These are phyloP conservation scores for Siderastrea siderea DNA, from an alignment of 92 coral and sea anemone species.

Conservation along the genomic window DNA sequence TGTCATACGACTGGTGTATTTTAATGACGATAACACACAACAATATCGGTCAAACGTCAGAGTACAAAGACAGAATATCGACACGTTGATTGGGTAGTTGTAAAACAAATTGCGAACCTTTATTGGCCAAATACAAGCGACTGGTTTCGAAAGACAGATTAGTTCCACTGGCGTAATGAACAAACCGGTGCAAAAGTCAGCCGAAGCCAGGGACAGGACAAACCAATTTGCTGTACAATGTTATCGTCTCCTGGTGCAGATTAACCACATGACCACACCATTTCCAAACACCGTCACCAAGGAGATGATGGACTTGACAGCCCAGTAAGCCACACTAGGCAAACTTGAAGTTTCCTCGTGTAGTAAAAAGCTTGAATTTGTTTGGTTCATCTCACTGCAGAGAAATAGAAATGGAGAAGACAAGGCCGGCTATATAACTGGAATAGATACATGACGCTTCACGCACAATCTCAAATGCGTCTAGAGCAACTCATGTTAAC, in stretches of 20 bases:
- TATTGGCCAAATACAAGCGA: constrained; percentile 22
- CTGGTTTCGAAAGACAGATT: constrained; percentile 45
- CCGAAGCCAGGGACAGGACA: constrained; percentile 49
- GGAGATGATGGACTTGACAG: constrained; percentile 9
- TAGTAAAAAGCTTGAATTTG: neutral
- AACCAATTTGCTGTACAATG: constrained; percentile 46
- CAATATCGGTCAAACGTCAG: constrained; percentile 75
- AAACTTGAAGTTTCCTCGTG: neutral
- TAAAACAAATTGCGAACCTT: constrained; percentile 43
- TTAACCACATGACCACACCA: constrained; percentile 56
- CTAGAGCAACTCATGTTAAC: too few species aligned
- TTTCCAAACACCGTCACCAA: constrained; percentile 44
- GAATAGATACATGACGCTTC: too few species aligned
- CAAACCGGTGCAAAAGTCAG: constrained; percentile 53
- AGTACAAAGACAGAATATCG: constrained; percentile 72
- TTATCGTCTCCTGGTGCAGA: constrained; percentile 10
- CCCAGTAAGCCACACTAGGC: constrained; percentile 17
- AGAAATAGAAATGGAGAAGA: neutral
- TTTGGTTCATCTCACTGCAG: neutral
- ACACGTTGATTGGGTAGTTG: constrained; percentile 71
- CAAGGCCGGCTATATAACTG: too few species aligned
- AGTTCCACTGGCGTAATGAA: constrained; percentile 42
- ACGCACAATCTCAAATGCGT: too few species aligned
- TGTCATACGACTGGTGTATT: constrained; percentile 53
- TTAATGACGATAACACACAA: constrained; percentile 64